Base-by-base conservation (phyloP, 30 jellyfish, hydroid and myxozoan genomes). In the Clytia hemisphaerica region DNA sequence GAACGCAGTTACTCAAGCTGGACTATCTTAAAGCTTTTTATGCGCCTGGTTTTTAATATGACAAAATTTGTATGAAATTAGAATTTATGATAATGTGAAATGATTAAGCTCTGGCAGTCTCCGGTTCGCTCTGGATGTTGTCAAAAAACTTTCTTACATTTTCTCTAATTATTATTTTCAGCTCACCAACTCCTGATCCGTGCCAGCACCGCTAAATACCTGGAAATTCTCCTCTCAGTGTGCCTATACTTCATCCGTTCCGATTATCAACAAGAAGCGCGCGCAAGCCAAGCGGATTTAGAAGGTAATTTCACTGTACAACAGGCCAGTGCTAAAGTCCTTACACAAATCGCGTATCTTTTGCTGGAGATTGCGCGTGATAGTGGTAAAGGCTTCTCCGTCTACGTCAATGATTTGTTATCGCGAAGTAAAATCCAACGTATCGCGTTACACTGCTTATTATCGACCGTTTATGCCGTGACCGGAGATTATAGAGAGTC, bases 161-260 rank as follows among this genome's bases (percentile, higher is more conserved):
- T 40, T 31, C 19, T 29, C n/a, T n/a, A n/a, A n/a, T n/a, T n/a
- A 19, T 21, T 21, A 14, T 47, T 61, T 42, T 12, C 47, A 86
- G 96, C 94, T 31, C 96, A 86, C 25, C 96, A 72, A 36, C 65
- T 86, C 54, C 68, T 86, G 75, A 60, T 86, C 57, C 88, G 93
- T 25, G 96, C 96, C 19, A 86, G 96, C 78, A 86, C 96, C 38
- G 96, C 96, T 12, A 86, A 86, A 49, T 86, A 86, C 75, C 57
- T 86, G 82, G 96, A 86, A 61, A 77, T 86, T 12, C 61, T 86
- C 15, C 60, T 86, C 31, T 78, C 96, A 0, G 75, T 86, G 38
- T 86, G 94, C 70, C 83, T 86, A 31, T 77, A 86, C 35, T 86
- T 67, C 49, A 76, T 86, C 12, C 91, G 96, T 28, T 78, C 94